phyloP scores from a whole-genome alignment of 2,888 invertebrate genomes.

The Dasysyrphus albostriatus region DNA sequence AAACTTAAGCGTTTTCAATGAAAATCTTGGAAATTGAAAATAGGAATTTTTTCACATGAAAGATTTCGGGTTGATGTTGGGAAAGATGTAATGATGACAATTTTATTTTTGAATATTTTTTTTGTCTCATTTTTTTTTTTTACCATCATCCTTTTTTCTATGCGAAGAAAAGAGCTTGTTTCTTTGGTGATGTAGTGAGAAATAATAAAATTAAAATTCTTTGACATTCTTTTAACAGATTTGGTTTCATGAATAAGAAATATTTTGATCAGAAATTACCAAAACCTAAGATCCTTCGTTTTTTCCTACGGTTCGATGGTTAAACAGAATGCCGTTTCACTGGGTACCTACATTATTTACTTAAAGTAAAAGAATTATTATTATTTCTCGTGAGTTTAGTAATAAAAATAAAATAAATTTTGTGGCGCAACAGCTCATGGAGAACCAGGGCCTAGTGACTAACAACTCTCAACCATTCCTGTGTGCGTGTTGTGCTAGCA shows the following conservation, averaged over 20 bases:
- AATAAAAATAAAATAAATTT: no score
- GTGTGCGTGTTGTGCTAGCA: no score
- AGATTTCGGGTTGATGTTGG: background rate
- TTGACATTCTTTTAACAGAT: background rate
- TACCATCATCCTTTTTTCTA: background rate
- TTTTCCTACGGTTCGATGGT: no score
- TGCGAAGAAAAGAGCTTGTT: constrained; percentile 1
- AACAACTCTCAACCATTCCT: no score
- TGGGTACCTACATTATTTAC: no score
- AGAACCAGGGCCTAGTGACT: no score
- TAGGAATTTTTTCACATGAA: background rate
- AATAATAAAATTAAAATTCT: background rate
- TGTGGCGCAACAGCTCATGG: no score
- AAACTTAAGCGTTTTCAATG: constrained; percentile 8
- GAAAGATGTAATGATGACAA: background rate
- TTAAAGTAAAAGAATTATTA: no score
- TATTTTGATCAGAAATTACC: background rate
- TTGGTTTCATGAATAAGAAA: background rate
- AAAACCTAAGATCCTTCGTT: no score
- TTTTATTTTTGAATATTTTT: background rate
- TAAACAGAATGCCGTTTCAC: no score
- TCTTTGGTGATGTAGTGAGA: background rate
- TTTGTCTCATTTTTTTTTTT: background rate
- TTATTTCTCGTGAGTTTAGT: no score
- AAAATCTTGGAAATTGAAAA: constrained; percentile 23